These are phyloP conservation scores for Mechanitis mazaeus DNA, from an alignment of 2,888 invertebrate genomes.

Conservation along the genomic window DNA sequence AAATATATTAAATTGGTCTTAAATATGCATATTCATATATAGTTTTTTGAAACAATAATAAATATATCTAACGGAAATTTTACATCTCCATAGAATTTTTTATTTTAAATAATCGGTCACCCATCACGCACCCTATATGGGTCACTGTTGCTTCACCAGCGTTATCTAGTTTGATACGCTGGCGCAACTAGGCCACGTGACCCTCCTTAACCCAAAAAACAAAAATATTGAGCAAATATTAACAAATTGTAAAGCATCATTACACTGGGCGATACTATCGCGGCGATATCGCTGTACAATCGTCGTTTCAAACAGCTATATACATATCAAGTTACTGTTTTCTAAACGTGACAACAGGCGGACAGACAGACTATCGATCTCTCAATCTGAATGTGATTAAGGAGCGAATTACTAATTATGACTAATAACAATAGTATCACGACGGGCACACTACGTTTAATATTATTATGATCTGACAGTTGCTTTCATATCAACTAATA, in stretches of 20 bases:
- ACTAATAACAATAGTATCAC: too few relatives aligned
- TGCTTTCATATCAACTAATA: too few relatives aligned
- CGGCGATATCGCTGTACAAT: background rate
- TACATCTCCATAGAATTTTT: background rate
- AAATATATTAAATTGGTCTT: background rate
- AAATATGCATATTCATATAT: background rate
- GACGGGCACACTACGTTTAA: background rate
- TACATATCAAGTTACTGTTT: background rate
- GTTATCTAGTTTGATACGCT: slow-evolving; percentile 1
- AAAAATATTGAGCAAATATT: slow-evolving; percentile 7
- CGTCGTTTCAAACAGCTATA: background rate
- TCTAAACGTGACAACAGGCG: too few relatives aligned
- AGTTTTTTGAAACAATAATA: too few relatives aligned
- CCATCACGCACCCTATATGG: slow-evolving; percentile 2
- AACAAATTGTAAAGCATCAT: background rate
- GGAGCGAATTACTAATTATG: too few relatives aligned
- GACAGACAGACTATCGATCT: too few relatives aligned
- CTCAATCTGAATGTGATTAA: too few relatives aligned
- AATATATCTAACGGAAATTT: too few relatives aligned
- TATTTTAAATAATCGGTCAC: background rate
- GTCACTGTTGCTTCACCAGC: slow-evolving; percentile 2
- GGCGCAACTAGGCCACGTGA: slow-evolving; percentile 6
- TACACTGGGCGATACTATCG: background rate
- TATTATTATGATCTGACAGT: too few relatives aligned
- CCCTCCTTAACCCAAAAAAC: slow-evolving; percentile 6